A percentile compares a stretch with the other conserved stretches of the same genome.
Conservation (phyloP, 2,888 invertebrate species). For the Drosophila bunnanda region DNA sequence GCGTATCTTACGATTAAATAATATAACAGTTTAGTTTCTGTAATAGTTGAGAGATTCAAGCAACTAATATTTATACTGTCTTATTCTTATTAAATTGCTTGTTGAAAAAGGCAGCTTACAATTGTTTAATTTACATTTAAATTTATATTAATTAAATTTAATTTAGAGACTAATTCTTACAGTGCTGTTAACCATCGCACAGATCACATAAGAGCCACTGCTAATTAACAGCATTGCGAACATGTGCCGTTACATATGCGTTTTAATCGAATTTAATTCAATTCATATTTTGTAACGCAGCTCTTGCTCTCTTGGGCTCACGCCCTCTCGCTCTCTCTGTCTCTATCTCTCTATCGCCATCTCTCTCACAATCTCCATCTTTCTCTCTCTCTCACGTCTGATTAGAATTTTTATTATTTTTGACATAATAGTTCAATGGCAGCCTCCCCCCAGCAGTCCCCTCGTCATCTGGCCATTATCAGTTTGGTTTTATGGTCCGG, state of each 20-base stretch:
- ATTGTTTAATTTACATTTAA: background rate
- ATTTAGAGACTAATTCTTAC: too few species aligned
- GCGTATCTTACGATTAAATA: too few species aligned
- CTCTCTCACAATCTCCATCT: background rate
- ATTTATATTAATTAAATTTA: background rate
- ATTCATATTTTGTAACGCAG: conserved; percentile 19
- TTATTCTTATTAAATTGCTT: too few species aligned
- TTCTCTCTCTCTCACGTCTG: background rate
- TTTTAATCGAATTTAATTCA: conserved; percentile 14
- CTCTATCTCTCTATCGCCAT: conserved; percentile 1
- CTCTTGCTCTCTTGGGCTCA: conserved; percentile 5
- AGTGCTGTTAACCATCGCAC: background rate
- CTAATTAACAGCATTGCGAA: conserved; percentile 1
- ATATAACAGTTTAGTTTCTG: too few species aligned
- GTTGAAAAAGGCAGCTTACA: too few species aligned
- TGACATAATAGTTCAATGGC: conserved; percentile 37
- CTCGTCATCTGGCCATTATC: conserved; percentile 24
- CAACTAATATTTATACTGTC: too few species aligned
- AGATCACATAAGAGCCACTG: background rate
- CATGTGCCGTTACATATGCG: conserved; percentile 10
- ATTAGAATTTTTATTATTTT: conserved; percentile 39
- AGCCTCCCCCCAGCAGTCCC: background rate
- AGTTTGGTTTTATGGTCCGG: conserved; percentile 19
- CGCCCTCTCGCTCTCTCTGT: conserved; percentile 3
- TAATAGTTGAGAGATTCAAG: too few species aligned